Base-by-base conservation (phyloP, 2,113 vertebrate genomes). In the Ancistrus triradiatus region DNA sequence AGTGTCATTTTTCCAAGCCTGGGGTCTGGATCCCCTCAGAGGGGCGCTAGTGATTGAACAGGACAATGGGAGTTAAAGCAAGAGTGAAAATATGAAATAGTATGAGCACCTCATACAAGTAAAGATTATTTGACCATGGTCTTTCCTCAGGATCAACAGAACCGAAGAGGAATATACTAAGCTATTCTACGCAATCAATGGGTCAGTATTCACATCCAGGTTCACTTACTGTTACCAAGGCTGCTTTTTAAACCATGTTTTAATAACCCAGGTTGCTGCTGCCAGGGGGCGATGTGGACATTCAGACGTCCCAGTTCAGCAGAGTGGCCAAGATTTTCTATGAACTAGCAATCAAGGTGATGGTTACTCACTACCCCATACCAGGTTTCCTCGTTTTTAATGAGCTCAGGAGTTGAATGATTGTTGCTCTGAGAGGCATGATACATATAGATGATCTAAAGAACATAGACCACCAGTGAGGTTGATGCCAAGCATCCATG, bases 241-340 rank as follows among this genome's bases (percentile, higher is more conserved):
- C n/a, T n/a, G 7, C 4, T 2, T 38, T 7, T 7, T 3, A 38
- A 4, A 38, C 35, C 44, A 3, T 33, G n/a, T 27, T 7, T 21
- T 31, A 4, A 2, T 46, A 22, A 58, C 14, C 1, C 67, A 89
- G 87, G 58, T 66, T 89, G 71, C 19, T 89, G 76, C 77, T 89
- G 28, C 87, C 86, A 1, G 87, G 87, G 13, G 87, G 87, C 51
- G 69, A 85, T 5, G 81, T 86, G 2, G 73, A 87, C 42, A 24
- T 88, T 13, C 52, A 86, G 59, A 87, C 51, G 0, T 88, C 86
- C 2, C 73, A 78, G 79, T 87, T 73, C 69, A 81, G 74, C 40
- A 82, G 64, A 65, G 65, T 74, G 1, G 63, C 86, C 2, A 84
- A 65, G 80, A 83, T 88, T 63, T 84, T 88, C 18, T 88, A 89